These are phyloP conservation scores for Limonius californicus DNA, from an alignment of 1,140 invertebrate genomes.

Conservation along the genomic window DNA sequence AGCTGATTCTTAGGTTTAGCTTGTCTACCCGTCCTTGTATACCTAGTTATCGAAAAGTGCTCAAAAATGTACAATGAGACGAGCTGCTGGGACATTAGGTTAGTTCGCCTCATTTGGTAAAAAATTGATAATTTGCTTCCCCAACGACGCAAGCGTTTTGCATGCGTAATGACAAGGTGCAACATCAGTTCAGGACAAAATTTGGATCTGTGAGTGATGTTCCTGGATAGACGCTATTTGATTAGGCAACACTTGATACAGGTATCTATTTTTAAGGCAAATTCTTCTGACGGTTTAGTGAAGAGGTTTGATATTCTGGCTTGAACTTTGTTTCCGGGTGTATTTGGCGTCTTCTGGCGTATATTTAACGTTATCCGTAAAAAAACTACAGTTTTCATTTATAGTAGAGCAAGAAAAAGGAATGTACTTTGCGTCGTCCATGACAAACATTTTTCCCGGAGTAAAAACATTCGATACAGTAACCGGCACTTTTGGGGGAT, in stretches of 20 bases:
- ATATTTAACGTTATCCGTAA: not conserved
- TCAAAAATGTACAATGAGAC: not conserved
- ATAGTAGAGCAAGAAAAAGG: not conserved
- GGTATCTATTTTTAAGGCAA: not conserved
- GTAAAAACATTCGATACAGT: not conserved
- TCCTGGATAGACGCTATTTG: not conserved
- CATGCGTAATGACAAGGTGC: not conserved
- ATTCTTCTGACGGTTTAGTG: not conserved
- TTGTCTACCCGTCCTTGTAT: not conserved
- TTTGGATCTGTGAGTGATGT: not conserved
- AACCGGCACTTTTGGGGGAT: not conserved
- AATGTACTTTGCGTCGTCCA: not conserved
- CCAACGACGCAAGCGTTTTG: not conserved
- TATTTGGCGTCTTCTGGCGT: not conserved
- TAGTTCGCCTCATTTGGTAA: not conserved
- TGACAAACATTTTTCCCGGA: not conserved
- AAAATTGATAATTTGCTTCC: not conserved
- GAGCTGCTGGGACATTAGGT: not conserved
- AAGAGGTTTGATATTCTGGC: not conserved
- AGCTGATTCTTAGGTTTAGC: not conserved
- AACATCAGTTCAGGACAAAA: not conserved
- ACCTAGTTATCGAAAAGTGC: not conserved
- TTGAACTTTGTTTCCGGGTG: not conserved
- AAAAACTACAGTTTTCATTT: not conserved
- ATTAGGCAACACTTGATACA: not conserved